Evolutionary conservation across 1,140 invertebrate species (phyloP).

Genomic region (Cherax quadricarinatus): DNA sequence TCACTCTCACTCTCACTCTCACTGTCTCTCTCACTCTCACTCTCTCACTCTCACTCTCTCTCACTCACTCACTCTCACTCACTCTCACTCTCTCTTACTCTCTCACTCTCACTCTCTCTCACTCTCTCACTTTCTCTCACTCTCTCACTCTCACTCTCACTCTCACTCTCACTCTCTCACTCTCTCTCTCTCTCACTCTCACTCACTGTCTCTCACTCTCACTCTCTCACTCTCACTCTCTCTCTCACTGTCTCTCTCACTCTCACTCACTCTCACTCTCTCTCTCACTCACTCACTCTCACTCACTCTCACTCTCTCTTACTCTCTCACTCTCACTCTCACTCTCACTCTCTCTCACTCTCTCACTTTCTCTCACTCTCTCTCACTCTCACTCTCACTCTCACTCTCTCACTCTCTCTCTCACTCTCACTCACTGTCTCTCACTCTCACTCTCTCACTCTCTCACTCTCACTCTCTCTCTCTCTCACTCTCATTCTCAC

Average conservation of each 20-base stretch:
- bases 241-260: background rate
- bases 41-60: slow-evolving; percentile 5
- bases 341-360: no score
- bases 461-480: slow-evolving; percentile 15
- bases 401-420: no score
- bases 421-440: no score
- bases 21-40: slow-evolving; percentile 32
- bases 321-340: no score
- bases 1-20: slow-evolving; percentile 29
- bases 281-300: background rate
- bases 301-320: slow-evolving; percentile 33
- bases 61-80: slow-evolving; percentile 20
- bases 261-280: no score
- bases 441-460: slow-evolving; percentile 22
- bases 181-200: background rate
- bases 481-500: no score
- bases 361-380: slow-evolving; percentile 21
- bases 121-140: no score
- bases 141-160: background rate
- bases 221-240: background rate
- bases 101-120: no score
- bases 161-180: background rate
- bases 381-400: slow-evolving; percentile 16
- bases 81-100: slow-evolving; percentile 22
- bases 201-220: slow-evolving; percentile 2